phyloP scores from a whole-genome alignment of 2,113 vertebrate species.

The Sinosuthora webbiana region DNA sequence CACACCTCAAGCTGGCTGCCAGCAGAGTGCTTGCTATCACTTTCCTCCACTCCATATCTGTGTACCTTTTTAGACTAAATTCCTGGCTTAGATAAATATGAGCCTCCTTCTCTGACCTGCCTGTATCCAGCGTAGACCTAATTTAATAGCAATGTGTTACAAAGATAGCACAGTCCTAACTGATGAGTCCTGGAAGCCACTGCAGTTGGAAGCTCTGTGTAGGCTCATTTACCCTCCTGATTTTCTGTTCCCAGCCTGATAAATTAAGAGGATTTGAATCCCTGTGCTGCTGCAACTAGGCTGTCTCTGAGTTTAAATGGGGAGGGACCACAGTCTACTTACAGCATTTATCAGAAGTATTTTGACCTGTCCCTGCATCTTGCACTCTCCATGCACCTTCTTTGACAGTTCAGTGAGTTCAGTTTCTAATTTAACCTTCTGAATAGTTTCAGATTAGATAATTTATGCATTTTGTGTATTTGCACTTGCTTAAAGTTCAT shows the following conservation, averaged over 20 bases:
- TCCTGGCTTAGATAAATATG: neutral
- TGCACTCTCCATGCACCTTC: neutral
- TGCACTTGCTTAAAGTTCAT: neutral
- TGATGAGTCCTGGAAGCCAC: neutral
- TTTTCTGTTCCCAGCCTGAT: neutral
- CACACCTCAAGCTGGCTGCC: conserved; percentile 16
- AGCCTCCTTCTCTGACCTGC: conserved; percentile 12
- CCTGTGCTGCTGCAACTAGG: neutral
- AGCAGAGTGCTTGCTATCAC: conserved; percentile 9
- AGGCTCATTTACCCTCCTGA: neutral
- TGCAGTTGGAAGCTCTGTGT: neutral
- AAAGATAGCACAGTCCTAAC: conserved; percentile 40
- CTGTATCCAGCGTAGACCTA: neutral
- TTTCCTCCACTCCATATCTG: neutral
- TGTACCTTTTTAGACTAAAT: conserved; percentile 36
- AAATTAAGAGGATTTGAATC: neutral
- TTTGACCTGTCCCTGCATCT: neutral
- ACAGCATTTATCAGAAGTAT: neutral
- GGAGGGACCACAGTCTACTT: neutral
- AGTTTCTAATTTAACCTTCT: conserved; percentile 13
- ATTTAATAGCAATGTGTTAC: conserved; percentile 47
- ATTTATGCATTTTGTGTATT: neutral
- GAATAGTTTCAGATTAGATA: neutral
- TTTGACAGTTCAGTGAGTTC: neutral
- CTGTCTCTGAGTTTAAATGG: neutral